phyloP scores from a whole-genome alignment of 2,797 vertebrate species.

The Melanotaenia maccullochi region DNA sequence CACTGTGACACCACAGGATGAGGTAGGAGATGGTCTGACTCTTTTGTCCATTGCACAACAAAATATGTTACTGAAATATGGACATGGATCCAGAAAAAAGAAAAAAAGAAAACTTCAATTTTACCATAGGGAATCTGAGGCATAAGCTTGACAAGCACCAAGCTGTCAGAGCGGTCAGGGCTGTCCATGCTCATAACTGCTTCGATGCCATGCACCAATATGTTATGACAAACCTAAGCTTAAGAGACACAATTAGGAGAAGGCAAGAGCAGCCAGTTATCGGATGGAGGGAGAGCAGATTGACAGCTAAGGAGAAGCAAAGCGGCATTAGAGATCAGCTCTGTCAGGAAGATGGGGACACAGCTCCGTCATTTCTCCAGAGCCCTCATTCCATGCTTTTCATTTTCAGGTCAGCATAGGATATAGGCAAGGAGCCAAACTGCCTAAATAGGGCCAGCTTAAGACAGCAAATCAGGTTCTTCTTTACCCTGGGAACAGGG shows the following conservation, averaged over 20 bases:
- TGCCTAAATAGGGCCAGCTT: constrained; percentile 59
- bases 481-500: constrained; percentile 56
- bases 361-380: constrained; percentile 60
- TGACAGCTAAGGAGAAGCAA: constrained; percentile 70
- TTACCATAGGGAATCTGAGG: constrained; percentile 48
- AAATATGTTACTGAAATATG: constrained; percentile 49
- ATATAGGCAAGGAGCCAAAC: constrained; percentile 60
- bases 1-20: constrained; percentile 24
- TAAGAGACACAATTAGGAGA: constrained; percentile 73
- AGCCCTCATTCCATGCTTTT: constrained; percentile 55
- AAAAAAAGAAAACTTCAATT: constrained; percentile 17
- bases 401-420: constrained; percentile 67
- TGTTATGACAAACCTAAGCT: constrained; percentile 72
- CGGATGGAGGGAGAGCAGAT: constrained; percentile 56
- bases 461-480: constrained; percentile 54
- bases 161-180: constrained; percentile 63
- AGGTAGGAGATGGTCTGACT: constrained; percentile 20
- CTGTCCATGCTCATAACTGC: constrained; percentile 59
- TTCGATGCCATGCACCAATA: constrained; percentile 59
- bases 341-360: constrained; percentile 63
- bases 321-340: constrained; percentile 68
- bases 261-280: constrained; percentile 58
- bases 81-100: constrained; percentile 36
- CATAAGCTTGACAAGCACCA: constrained; percentile 55
- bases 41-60: constrained; percentile 26